Conservation (phyloP, 1,140 invertebrate genomes). For the Proctacanthus coquilletti region DNA sequence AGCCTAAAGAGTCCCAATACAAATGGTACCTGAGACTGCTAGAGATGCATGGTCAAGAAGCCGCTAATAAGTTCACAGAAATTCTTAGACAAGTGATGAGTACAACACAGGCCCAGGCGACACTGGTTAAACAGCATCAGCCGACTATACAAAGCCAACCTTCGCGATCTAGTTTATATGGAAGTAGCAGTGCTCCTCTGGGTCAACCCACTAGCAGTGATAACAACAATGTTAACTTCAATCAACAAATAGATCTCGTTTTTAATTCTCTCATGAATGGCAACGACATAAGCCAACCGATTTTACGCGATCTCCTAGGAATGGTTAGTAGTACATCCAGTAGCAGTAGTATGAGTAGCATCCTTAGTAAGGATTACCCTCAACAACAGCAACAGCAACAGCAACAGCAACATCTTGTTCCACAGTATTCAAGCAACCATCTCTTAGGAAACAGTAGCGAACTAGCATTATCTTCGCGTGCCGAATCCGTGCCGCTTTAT, state of each 20-base stretch:
- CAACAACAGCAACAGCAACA: slow-evolving; percentile 7
- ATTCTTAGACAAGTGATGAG: slow-evolving; percentile 23
- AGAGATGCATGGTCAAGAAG: slow-evolving; percentile 26
- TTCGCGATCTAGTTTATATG: too few species aligned
- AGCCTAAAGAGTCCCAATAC: slow-evolving; percentile 27
- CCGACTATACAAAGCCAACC: too few species aligned
- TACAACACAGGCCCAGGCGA: slow-evolving; percentile 11
- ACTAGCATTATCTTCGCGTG: slow-evolving; percentile 8
- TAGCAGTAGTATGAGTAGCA: not conserved
- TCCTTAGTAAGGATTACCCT: not conserved
- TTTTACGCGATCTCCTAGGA: slow-evolving; percentile 22
- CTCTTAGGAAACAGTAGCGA: slow-evolving; percentile 9
- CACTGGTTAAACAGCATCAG: too few species aligned
- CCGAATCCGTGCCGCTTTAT: slow-evolving; percentile 33
- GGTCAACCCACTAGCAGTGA: slow-evolving; percentile 12
- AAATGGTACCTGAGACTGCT: slow-evolving; percentile 26
- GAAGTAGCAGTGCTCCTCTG: too few species aligned
- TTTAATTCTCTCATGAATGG: slow-evolving; percentile 28
- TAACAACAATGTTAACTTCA: slow-evolving; percentile 24
- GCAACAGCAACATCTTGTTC: slow-evolving; percentile 7
- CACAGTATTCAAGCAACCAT: slow-evolving; percentile 3
- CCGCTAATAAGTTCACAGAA: slow-evolving; percentile 27
- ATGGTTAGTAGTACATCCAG: slow-evolving; percentile 17
- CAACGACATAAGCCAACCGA: slow-evolving; percentile 26
- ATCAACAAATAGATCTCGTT: slow-evolving; percentile 28